Conservation (phyloP, 2,113 vertebrate species). For the Pachycephala philippinensis region DNA sequence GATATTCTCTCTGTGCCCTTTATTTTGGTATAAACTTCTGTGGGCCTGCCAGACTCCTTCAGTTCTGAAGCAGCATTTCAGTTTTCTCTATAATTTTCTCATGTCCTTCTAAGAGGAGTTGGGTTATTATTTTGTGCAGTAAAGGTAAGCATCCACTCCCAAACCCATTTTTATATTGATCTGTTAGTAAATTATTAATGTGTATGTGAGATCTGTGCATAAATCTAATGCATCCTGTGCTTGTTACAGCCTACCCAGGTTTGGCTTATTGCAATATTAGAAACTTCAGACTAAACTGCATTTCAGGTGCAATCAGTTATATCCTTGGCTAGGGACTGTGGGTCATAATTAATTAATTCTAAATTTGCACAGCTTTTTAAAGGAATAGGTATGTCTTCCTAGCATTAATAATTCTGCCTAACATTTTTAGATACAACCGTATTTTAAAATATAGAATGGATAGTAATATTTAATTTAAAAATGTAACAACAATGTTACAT, state of each 20-base stretch:
- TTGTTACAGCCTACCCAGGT: background rate
- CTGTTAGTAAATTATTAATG: background rate
- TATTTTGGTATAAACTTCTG: background rate
- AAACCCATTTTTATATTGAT: background rate
- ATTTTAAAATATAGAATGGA: background rate
- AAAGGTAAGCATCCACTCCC: background rate
- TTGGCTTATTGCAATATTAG: background rate
- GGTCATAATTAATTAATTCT: background rate
- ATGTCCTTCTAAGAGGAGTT: background rate
- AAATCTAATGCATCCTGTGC: background rate
- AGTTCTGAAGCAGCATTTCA: background rate
- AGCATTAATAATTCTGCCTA: background rate
- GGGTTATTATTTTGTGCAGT: background rate
- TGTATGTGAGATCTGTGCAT: background rate
- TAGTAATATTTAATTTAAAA: background rate
- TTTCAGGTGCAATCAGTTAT: background rate
- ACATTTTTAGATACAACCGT: background rate
- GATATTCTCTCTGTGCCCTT: background rate
- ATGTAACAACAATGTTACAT: accelerated
- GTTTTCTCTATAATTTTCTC: background rate
- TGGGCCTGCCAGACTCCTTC: background rate
- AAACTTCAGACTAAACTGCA: background rate
- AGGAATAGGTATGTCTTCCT: background rate
- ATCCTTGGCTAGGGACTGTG: background rate
- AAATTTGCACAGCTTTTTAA: background rate